These are phyloP conservation scores for Champsocephalus gunnari DNA, from an alignment of 2,797 vertebrate species.

Conservation along the genomic window DNA sequence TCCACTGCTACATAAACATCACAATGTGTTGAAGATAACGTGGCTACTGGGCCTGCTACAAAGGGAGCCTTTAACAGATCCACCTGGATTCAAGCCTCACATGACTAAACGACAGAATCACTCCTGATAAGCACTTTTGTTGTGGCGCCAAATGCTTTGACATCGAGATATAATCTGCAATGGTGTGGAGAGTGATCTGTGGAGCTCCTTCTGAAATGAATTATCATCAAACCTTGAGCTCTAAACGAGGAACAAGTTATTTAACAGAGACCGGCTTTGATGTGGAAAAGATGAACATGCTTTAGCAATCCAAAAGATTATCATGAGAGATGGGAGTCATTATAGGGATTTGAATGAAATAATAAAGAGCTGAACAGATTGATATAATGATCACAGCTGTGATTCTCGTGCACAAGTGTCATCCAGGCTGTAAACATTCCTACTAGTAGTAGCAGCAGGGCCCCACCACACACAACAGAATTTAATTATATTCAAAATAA, in stretches of 20 bases:
- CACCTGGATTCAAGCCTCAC: slow-evolving; percentile 32
- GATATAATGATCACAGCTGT: slow-evolving; percentile 64
- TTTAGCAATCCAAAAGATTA: slow-evolving; percentile 77
- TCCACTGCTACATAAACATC: slow-evolving; percentile 53
- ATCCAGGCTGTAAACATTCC: slow-evolving; percentile 11
- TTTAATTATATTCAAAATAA: slow-evolving; percentile 10
- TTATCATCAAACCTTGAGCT: slow-evolving; percentile 74
- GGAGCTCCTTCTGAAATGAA: slow-evolving; percentile 67
- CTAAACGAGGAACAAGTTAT: slow-evolving; percentile 54
- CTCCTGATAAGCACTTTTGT: slow-evolving; percentile 72
- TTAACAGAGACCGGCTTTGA: slow-evolving; percentile 74
- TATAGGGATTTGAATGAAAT: slow-evolving; percentile 55
- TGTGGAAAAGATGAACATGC: slow-evolving; percentile 75
- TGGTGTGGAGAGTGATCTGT: slow-evolving; percentile 52
- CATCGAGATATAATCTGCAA: slow-evolving; percentile 60
- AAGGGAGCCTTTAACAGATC: slow-evolving; percentile 27
- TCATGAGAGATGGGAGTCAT: slow-evolving; percentile 70
- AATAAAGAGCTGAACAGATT: slow-evolving; percentile 62
- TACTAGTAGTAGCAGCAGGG: background rate
- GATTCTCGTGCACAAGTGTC: slow-evolving; percentile 38
- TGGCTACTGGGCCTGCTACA: slow-evolving; percentile 39
- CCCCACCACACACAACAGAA: background rate
- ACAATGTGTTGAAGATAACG: slow-evolving; percentile 33
- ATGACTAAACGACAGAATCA: slow-evolving; percentile 54
- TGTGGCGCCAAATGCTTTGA: slow-evolving; percentile 65